Evolutionary conservation across 2,113 vertebrate species (phyloP), one percentile per base, ranked within the genome.

Genomic region (Saimiri boliviensis): DNA sequence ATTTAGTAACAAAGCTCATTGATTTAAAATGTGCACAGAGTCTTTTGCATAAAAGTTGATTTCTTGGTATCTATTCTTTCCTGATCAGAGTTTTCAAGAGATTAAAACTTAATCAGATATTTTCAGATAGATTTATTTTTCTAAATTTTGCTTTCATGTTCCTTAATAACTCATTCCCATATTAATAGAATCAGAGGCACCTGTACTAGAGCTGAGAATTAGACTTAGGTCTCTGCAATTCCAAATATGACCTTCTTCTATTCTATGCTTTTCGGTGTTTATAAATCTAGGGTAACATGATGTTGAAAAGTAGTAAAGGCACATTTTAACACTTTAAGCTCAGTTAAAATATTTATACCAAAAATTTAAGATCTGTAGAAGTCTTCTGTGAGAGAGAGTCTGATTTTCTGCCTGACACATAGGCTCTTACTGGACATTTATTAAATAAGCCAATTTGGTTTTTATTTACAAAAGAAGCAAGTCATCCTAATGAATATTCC

Each of bases 351-450:
- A 66, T 66, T 83, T 73, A 86, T 23, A 89, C 14, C 52, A 70
- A 58, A 80, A 84, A 58, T 58, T 88, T 91, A 96, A 89, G n/a
- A 92, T 56, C 63, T 93, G 79, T 74, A 94, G 37, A 90, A 74
- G 35, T n/a, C 52, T 85, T 80, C 6, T 60, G 0, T 77, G 83
- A 76, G 6, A 71, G 19, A 56, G 19, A 93, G 27, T 27, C 32
- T 32, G 70, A 13, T 92, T 89, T 12, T 89, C 30, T 95, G 16
- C 37, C 37, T 91, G 81, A 82, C 25, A 93, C 7, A 8, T 27
- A 66, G 35, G 2, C 17, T 74, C 45, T 47, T 91, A 52, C 5
- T 49, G 5, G 11, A 47, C 2, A 11, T 84, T 80, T 83, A 68
- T 66, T 85, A 86, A 94, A 4, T 70, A 81, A 85, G 20, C 81